Percentiles rank a stretch among this genome's conserved stretches.
phyloP scores from a whole-genome alignment of 2,888 invertebrate species.

The Eilema griseolum region DNA sequence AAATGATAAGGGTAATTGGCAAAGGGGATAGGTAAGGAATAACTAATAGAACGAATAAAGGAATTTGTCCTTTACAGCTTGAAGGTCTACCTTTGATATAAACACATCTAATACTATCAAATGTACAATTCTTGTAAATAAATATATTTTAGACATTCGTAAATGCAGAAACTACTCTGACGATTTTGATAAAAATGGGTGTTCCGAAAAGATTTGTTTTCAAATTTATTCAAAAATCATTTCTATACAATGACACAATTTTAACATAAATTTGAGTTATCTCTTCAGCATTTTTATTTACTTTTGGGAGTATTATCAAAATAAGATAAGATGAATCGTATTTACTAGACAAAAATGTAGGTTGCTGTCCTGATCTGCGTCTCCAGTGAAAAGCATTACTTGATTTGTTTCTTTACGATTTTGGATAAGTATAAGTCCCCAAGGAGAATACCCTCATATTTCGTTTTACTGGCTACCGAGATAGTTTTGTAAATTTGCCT shows the following conservation, averaged over 20 bases:
- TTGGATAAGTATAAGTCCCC: not conserved
- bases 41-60: not conserved
- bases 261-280: not conserved
- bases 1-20: not conserved
- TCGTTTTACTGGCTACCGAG: constrained; percentile 2
- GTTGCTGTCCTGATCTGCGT: not conserved
- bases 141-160: too few relatives aligned
- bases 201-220: not conserved
- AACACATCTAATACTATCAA: too few relatives aligned
- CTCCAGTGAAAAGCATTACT: not conserved
- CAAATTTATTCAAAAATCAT: not conserved
- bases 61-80: too few relatives aligned
- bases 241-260: not conserved
- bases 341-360: not conserved
- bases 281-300: not conserved
- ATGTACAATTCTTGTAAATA: too few relatives aligned
- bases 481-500: constrained; percentile 1
- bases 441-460: not conserved
- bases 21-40: not conserved
- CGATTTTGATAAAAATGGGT: not conserved
- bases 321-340: not conserved
- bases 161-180: not conserved
- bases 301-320: constrained; percentile 2
- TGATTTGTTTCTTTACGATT: not conserved
- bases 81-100: not conserved